Conservation (phyloP, 2,888 invertebrate genomes). For the Scrobipalpa atriplicella region DNA sequence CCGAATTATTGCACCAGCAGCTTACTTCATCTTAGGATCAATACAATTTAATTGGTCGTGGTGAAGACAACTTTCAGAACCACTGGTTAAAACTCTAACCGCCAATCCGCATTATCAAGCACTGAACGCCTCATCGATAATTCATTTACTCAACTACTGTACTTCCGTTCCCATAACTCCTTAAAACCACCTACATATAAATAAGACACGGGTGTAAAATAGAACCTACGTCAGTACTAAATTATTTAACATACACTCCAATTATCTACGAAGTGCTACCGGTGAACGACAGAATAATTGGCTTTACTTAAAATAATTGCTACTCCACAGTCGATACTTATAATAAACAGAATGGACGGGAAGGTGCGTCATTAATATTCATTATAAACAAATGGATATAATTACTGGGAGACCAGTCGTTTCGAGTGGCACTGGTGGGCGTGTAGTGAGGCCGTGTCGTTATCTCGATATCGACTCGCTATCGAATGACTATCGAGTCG, state of each 20-base stretch:
- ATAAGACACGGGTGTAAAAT: slow-evolving; percentile 45
- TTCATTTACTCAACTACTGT: slow-evolving; percentile 47
- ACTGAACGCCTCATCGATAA: slow-evolving; percentile 60
- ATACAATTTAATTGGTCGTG: too few relatives aligned
- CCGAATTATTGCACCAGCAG: not conserved
- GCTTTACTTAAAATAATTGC: slow-evolving; percentile 72
- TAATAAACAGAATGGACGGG: slow-evolving; percentile 63
- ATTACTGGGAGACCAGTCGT: slow-evolving; percentile 72
- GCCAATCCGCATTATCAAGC: slow-evolving; percentile 33
- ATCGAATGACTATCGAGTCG: slow-evolving; percentile 38
- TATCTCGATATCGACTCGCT: slow-evolving; percentile 64
- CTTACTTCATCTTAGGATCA: not conserved
- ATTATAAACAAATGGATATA: slow-evolving; percentile 80
- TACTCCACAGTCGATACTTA: slow-evolving; percentile 62
- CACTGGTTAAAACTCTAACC: not conserved
- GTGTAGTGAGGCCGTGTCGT: slow-evolving; percentile 66
- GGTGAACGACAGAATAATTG: slow-evolving; percentile 59
- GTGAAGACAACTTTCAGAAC: not conserved
- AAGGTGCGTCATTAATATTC: slow-evolving; percentile 73
- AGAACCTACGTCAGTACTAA: slow-evolving; percentile 43
- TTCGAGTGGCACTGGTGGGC: slow-evolving; percentile 68
- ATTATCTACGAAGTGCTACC: slow-evolving; percentile 54
- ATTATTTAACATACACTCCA: slow-evolving; percentile 51
- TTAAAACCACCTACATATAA: slow-evolving; percentile 26
- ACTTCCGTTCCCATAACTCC: not conserved